These are phyloP conservation scores for Ceratoteleas bidentatus DNA, from an alignment of 1,140 invertebrate genomes.

Conservation along the genomic window DNA sequence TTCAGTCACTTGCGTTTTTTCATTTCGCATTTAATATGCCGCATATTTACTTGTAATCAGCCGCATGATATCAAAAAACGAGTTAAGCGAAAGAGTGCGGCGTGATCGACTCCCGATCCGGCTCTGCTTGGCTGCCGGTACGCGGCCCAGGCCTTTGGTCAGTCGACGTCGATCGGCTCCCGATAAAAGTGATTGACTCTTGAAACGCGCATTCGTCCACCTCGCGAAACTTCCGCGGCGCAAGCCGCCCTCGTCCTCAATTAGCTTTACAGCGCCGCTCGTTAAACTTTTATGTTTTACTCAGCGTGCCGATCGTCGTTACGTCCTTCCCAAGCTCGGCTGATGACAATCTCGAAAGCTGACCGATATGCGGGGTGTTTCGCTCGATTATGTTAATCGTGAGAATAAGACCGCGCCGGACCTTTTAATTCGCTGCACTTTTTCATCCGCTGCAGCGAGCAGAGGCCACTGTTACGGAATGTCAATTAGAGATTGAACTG, in stretches of 20 bases:
- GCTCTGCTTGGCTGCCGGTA: background rate
- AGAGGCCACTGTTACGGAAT: constrained; percentile 33
- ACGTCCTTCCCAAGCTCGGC: constrained; percentile 49
- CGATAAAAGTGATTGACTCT: constrained; percentile 72
- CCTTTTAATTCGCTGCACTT: constrained; percentile 49
- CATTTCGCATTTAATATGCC: no score
- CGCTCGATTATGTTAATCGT: constrained; percentile 60
- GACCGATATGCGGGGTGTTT: constrained; percentile 63
- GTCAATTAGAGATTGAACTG: background rate
- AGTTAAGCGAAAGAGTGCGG: background rate
- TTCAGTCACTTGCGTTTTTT: no score
- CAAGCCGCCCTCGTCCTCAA: constrained; percentile 67
- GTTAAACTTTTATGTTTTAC: constrained; percentile 73
- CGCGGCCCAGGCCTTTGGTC: constrained; percentile 31
- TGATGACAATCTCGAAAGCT: constrained; percentile 68
- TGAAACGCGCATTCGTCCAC: constrained; percentile 66
- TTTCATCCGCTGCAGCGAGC: constrained; percentile 27
- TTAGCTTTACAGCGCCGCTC: constrained; percentile 70
- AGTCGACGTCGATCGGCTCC: constrained; percentile 53
- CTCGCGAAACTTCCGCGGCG: constrained; percentile 48
- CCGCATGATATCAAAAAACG: background rate
- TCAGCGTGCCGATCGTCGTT: constrained; percentile 55
- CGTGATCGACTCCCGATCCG: constrained; percentile 57
- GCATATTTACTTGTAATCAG: no score
- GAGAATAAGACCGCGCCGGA: constrained; percentile 55